phyloP scores from a whole-genome alignment of 2,797 vertebrate genomes.

The Sylvilagus floridanus region DNA sequence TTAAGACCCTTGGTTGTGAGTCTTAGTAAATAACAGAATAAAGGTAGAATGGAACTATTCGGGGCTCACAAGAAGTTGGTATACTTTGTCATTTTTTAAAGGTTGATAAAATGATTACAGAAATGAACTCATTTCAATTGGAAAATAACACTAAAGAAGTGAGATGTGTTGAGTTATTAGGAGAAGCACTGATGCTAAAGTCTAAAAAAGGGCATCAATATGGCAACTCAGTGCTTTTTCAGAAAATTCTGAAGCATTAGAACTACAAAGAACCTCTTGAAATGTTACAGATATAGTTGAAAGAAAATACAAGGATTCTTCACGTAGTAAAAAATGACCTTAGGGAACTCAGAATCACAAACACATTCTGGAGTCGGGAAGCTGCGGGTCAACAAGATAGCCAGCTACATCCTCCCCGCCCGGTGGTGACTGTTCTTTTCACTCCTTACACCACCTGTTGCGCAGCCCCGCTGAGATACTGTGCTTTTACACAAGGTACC shows the following conservation, averaged over 20 bases:
- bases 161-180: background rate
- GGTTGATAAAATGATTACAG: constrained; percentile 2
- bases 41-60: background rate
- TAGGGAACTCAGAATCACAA: background rate
- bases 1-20: background rate
- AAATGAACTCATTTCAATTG: background rate
- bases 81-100: background rate
- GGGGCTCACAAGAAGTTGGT: background rate
- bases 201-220: background rate
- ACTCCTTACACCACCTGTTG: no score
- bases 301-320: constrained; percentile 28
- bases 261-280: background rate
- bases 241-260: constrained; percentile 18
- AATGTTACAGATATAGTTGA: constrained; percentile 40
- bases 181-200: background rate
- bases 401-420: background rate
- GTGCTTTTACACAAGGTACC: background rate
- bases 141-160: constrained; percentile 9
- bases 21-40: background rate
- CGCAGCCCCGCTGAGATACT: background rate
- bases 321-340: background rate
- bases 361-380: background rate
- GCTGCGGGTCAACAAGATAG: background rate
- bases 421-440: background rate
- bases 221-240: background rate